A percentile compares a stretch with the other conserved stretches of the same genome.
Evolutionary conservation across 1,140 invertebrate genomes (phyloP).

Genomic region (Magallana gigas): DNA sequence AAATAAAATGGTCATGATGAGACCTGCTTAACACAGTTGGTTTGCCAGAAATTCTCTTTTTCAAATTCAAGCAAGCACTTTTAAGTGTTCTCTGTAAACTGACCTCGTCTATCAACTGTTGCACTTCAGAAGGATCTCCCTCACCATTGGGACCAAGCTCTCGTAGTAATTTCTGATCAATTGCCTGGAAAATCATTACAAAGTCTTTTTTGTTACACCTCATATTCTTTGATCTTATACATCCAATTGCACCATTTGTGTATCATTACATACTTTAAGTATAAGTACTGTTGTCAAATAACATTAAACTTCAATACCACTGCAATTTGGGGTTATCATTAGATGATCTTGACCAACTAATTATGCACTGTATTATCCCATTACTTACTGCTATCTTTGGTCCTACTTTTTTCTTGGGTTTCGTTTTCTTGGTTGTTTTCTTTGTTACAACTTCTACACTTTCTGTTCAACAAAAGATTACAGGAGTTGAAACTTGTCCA

Average conservation of each 20-base stretch:
- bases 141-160: constrained; percentile 75
- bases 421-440: constrained; percentile 62
- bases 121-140: constrained; percentile 72
- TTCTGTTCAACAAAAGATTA: constrained; percentile 37
- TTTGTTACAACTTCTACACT: constrained; percentile 57
- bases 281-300: too few species aligned
- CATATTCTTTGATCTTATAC: too few species aligned
- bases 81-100: not conserved
- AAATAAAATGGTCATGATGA: too few species aligned
- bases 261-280: too few species aligned
- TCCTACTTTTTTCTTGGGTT: constrained; percentile 64
- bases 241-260: too few species aligned
- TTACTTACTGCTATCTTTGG: constrained; percentile 66
- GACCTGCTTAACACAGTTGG: too few species aligned
- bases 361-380: not conserved
- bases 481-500: too few species aligned
- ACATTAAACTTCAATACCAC: too few species aligned
- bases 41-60: too few species aligned
- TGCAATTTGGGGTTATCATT: too few species aligned
- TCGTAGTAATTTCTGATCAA: constrained; percentile 74
- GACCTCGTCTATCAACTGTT: constrained; percentile 77
- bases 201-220: not conserved
- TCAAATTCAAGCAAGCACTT: too few species aligned
- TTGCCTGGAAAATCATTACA: constrained; percentile 63
- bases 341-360: too few species aligned